Conservation (phyloP, 1,140 invertebrate genomes). For the Bicyclus anynana region DNA sequence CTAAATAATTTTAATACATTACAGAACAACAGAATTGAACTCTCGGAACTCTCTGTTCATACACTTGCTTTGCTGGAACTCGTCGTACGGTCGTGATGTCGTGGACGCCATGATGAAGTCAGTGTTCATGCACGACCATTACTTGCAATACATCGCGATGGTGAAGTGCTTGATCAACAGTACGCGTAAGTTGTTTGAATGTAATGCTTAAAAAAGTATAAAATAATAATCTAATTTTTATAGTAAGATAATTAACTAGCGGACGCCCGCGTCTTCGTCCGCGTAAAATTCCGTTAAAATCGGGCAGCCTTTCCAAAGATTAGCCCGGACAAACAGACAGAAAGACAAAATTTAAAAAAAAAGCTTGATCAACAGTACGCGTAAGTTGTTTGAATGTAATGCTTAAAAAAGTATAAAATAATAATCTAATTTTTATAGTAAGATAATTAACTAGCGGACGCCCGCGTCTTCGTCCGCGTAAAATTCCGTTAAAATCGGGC, state of each 20-base stretch:
- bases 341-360: too few relatives aligned
- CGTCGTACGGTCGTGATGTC: conserved; percentile 62
- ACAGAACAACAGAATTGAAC: conserved; percentile 52
- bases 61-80: conserved; percentile 76
- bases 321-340: too few relatives aligned
- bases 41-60: conserved; percentile 77
- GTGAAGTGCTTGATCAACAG: conserved; percentile 67
- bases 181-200: conserved; percentile 44
- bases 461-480: too few relatives aligned
- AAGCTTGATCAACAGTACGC: conserved; percentile 51
- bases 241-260: too few relatives aligned
- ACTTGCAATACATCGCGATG: conserved; percentile 74
- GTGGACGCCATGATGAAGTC: conserved; percentile 73
- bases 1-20: background rate
- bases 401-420: too few relatives aligned
- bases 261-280: too few relatives aligned
- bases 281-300: too few relatives aligned
- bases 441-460: too few relatives aligned
- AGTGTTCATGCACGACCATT: conserved; percentile 74
- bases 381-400: conserved; percentile 38
- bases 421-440: too few relatives aligned
- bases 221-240: too few relatives aligned
- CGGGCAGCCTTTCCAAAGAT: too few relatives aligned
- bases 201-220: background rate
- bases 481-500: too few relatives aligned